Conservation (phyloP, 2,888 invertebrate species). For the Trachelus troglodyta region DNA sequence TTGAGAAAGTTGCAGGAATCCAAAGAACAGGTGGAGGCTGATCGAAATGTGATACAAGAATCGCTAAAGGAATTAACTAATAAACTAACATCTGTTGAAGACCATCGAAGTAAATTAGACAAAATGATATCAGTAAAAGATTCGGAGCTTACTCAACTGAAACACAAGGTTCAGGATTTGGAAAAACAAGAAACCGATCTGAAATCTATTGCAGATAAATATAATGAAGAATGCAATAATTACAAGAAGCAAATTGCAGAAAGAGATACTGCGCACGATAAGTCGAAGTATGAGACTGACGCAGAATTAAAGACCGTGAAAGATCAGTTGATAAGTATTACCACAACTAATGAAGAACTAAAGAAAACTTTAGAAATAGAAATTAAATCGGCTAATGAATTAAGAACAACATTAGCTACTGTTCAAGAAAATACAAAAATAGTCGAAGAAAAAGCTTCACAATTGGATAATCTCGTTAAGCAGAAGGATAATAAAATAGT, state of each 20-base stretch:
- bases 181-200: conserved; percentile 66
- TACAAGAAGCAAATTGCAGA: conserved; percentile 69
- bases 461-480: conserved; percentile 22
- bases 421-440: conserved; percentile 25
- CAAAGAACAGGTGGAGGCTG: conserved; percentile 39
- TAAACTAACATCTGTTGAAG: conserved; percentile 34
- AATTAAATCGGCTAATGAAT: conserved; percentile 29
- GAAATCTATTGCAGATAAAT: conserved; percentile 67
- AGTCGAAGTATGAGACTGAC: conserved; percentile 67
- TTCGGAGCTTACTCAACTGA: conserved; percentile 32
- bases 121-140: conserved; percentile 41
- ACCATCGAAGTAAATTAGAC: conserved; percentile 39
- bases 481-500: conserved; percentile 26
- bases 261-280: conserved; percentile 66
- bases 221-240: conserved; percentile 68
- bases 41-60: conserved; percentile 44
- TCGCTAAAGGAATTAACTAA: conserved; percentile 66
- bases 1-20: conserved; percentile 36
- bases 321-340: conserved; percentile 8
- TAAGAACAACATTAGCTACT: conserved; percentile 27
- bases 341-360: conserved; percentile 28
- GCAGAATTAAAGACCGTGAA: conserved; percentile 46
- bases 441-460: conserved; percentile 18
- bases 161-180: conserved; percentile 63
- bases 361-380: conserved; percentile 25